Base-by-base conservation (phyloP, 2,888 invertebrate genomes). In the Andrena minutula region DNA sequence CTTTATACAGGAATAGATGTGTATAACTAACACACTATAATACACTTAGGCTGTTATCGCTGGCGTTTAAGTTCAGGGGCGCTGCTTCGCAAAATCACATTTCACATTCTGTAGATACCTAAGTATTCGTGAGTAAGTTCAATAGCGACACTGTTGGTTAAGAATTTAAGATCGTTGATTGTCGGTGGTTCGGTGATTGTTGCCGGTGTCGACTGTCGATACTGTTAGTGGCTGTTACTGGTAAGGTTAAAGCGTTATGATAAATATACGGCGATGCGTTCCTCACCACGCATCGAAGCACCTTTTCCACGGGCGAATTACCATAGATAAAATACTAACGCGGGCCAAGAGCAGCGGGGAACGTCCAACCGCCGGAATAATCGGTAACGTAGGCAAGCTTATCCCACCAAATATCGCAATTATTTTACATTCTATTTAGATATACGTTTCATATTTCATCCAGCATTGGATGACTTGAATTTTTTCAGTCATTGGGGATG, bases 401-500 rank as follows among this genome's bases (percentile, higher is more conserved):
- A 0, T 20, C 20, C 8, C 51, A 51, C 20, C 2, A 51, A 20
- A 20, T 51, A 51, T 51, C 8, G 51, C 8, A 51, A 1, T 8
- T 51, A 51, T 20, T 20, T 20, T 2, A 51, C 26, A 23, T 10
- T 56, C 56, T 56, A 26, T 20, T 56, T 26, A 4, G 23, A 26
- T 56, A 23, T 56, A 26, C 10, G 23, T 56, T 20, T 23, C 56
- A 56, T 26, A 23, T 56, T 56, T 23, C 1, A 20, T 23, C 56
- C 12, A 56, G 10, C 23, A 26, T 23, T 56, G 23, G 53, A 10
- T 53, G 20, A 53, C 20, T 53, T 53, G 53, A 20, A 53, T 56
- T n/a, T 58, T 32, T 68, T 84, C 20, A 88, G 88, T 97, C 64
- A 96, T 97, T 90, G 97, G 97, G n/a, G 96, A 97, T 94, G 97